Evolutionary conservation across 2,888 invertebrate genomes (phyloP).

Genomic region (Sphecodes monilicornis): DNA sequence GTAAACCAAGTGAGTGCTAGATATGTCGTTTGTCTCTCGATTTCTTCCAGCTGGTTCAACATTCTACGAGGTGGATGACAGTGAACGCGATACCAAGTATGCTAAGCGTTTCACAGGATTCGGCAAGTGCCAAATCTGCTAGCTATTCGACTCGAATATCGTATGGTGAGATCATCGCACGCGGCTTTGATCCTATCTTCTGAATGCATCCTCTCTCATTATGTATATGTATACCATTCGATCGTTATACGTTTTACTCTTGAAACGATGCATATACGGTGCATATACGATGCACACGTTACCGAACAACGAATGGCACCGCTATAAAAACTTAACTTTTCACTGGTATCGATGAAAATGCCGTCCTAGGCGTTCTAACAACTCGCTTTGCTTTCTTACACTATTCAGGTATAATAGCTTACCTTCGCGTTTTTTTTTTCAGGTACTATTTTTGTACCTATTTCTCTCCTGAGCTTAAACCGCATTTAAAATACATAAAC

Average conservation of each 20-base stretch:
- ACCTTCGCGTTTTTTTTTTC: slow-evolving; percentile 53
- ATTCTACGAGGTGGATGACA: background rate
- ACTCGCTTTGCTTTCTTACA: slow-evolving; percentile 23
- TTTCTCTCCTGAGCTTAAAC: slow-evolving; percentile 68
- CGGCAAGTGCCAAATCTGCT: slow-evolving; percentile 11
- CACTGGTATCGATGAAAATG: slow-evolving; percentile 28
- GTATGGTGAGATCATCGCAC: slow-evolving; percentile 30
- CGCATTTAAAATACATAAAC: slow-evolving; percentile 55
- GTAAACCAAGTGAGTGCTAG: slow-evolving; percentile 22
- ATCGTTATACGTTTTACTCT: slow-evolving; percentile 40
- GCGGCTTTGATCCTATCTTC: slow-evolving; percentile 17
- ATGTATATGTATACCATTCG: slow-evolving; percentile 20
- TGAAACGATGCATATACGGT: slow-evolving; percentile 23
- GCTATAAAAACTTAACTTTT: slow-evolving; percentile 43
- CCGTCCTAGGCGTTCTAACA: slow-evolving; percentile 9
- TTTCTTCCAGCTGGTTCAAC: background rate
- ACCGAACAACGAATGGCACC: slow-evolving; percentile 32
- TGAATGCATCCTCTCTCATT: slow-evolving; percentile 7
- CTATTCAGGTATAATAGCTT: slow-evolving; percentile 42
- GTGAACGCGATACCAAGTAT: background rate
- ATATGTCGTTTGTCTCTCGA: slow-evolving; percentile 21
- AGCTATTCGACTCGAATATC: slow-evolving; percentile 43
- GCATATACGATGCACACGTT: slow-evolving; percentile 6
- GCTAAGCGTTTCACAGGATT: slow-evolving; percentile 13
- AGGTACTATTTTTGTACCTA: slow-evolving; percentile 74